Conservation (phyloP, 2,888 invertebrate genomes). For the Gymnoscelis rufifasciata region DNA sequence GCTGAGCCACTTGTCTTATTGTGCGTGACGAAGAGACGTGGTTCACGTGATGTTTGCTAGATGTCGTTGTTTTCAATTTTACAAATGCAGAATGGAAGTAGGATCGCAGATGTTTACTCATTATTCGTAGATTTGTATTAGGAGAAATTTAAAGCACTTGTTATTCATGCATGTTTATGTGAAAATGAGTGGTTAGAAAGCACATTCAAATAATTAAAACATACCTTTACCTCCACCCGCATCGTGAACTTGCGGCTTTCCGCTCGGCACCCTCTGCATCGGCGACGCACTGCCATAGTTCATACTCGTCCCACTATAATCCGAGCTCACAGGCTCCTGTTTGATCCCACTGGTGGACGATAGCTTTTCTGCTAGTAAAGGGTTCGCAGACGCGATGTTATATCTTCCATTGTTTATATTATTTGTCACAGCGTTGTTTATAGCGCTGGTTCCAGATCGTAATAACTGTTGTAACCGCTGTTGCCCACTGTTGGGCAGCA, state of each 20-base stretch:
- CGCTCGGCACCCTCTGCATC: conserved; percentile 75
- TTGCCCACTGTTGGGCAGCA: conserved; percentile 64
- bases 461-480: conserved; percentile 68
- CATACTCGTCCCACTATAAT: conserved; percentile 73
- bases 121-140: no score
- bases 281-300: conserved; percentile 73
- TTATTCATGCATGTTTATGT: no score
- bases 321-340: conserved; percentile 73
- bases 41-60: conserved; percentile 36
- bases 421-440: conserved; percentile 66
- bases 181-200: conserved; percentile 8
- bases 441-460: conserved; percentile 69
- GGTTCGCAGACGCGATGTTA: conserved; percentile 92
- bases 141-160: no score
- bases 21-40: conserved; percentile 9
- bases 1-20: not conserved
- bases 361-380: conserved; percentile 89
- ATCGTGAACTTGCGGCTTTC: conserved; percentile 74
- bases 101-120: no score
- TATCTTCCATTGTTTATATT: conserved; percentile 81
- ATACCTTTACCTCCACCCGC: conserved; percentile 79
- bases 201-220: conserved; percentile 36
- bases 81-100: no score
- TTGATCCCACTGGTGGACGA: conserved; percentile 84
- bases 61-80: conserved; percentile 32